Base-by-base conservation (phyloP, 2,113 vertebrate species). In the Casuarius casuarius region DNA sequence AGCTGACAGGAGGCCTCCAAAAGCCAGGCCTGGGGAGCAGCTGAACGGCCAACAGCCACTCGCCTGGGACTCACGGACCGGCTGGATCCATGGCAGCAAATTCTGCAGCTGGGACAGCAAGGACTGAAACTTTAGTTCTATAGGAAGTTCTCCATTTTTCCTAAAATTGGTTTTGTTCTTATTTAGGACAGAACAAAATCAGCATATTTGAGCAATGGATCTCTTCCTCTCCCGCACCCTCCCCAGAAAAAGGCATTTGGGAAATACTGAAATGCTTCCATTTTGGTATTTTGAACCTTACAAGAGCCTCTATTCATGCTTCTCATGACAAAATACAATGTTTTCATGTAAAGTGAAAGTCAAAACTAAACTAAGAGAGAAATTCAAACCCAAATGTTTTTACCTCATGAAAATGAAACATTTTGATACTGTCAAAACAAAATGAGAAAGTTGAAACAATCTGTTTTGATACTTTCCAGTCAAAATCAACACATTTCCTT, bases 371-470 rank as follows among this genome's bases (percentile, higher is more conserved):
- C 70, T 4, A 62, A 86, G 84, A 95, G 66, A 94, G 70, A 94
- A 89, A 92, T 80, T 65, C 48, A 88, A 66, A 78, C 84, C 74
- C 15, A 40, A 97, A 78, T 95, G 96, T 95, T 96, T 95, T 89
- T 92, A 82, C 77, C 66, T 97, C 89, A 94, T 92, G 94, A 74
- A 96, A 96, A 94, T 93, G 92, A 96, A 97, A 82, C 89, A 95
- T 93, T 96, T 78, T 87, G 92, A 72, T 90, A 19, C 40, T 96
- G 96, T 97, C 96, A 95, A 96, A 97, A 96, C 94, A 95, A 92
- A 91, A 29, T 0, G 3, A 89, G 92, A 49, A 61, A 92, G 73
- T 92, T 72, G 87, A 93, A 97, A 93, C 95, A 94, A 96, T 96
- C 96, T 96, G 95, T 84, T 95, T 97, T 94, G 92, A 81, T 92